Conservation (phyloP, 2,888 invertebrate species). For the Clusia tigrina region DNA sequence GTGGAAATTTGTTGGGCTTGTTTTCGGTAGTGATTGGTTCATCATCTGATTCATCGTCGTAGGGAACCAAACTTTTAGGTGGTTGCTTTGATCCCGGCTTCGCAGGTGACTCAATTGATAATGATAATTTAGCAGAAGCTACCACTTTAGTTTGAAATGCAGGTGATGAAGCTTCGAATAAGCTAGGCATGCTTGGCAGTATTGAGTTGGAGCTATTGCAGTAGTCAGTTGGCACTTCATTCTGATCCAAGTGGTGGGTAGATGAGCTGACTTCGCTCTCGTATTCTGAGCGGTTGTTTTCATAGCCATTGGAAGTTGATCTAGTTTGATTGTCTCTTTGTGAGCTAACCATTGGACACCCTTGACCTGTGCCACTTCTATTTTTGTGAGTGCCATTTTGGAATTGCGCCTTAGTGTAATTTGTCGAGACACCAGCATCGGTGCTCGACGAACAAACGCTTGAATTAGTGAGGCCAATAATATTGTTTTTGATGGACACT, state of each 20-base stretch:
- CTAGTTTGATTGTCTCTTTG: constrained; percentile 48
- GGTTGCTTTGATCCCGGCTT: constrained; percentile 38
- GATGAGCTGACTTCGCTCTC: constrained; percentile 45
- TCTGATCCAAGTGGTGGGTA: too few species aligned
- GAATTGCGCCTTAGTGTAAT: constrained; percentile 35
- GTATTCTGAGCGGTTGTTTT: constrained; percentile 50
- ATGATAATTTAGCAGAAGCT: neutral
- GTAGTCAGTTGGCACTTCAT: too few species aligned
- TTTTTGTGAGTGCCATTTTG: constrained; percentile 31
- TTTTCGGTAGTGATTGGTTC: constrained; percentile 43
- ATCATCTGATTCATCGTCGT: constrained; percentile 69
- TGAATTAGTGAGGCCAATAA: neutral
- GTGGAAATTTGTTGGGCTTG: constrained; percentile 21
- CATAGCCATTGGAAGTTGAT: constrained; percentile 47
- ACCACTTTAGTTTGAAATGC: too few species aligned
- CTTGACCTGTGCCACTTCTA: constrained; percentile 49
- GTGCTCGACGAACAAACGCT: constrained; percentile 14
- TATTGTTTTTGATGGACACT: constrained; percentile 65
- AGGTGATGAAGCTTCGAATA: constrained; percentile 32
- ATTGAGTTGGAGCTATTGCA: constrained; percentile 27
- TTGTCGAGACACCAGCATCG: constrained; percentile 36
- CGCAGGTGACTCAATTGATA: constrained; percentile 19
- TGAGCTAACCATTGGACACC: constrained; percentile 48
- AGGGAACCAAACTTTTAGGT: constrained; percentile 67
- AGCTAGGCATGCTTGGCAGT: constrained; percentile 64